Evolutionary conservation across 2,888 invertebrate genomes (phyloP), one percentile per base, ranked within the genome.

Genomic region (Sussaba pulchella): DNA sequence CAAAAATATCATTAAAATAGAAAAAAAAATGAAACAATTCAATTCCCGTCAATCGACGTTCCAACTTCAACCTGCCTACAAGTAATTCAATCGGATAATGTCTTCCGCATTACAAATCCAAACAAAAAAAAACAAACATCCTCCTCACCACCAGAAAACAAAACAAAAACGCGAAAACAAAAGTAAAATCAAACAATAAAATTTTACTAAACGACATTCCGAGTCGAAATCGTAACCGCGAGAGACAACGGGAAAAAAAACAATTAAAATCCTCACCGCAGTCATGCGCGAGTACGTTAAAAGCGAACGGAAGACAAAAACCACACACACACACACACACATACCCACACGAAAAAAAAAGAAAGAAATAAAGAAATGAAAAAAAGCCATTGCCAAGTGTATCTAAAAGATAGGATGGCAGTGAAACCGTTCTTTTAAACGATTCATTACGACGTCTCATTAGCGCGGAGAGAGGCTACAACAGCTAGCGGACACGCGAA

Each of bases 381-480:
- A 21, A 36, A 39, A 14, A 26, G 12, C n/a, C 59, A 54, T 54
- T 31, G 57, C 17, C 57, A 31, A 17, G 21, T 10, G 31, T 17
- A 9, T 14, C n/a, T 14, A 21, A 14, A 24, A 31, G 31, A 10
- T 17, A 36, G 21, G 41, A 41, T 57, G 80, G 47, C 76, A 80
- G 80, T 80, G 80, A 80, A 80, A 76, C 71, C 69, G 80, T 72
- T 72, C 61, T 50, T 61, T 61, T 57, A 52, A 72, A 72, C 76
- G 80, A 76, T 72, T 80, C 76, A 76, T 63, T 69, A 76, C 67
- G 41, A 61, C 47, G 63, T 41, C 81, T 81, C 69, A 72, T 81
- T 77, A 72, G 76, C 50, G 64, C 63, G 47, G 36, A 76, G 41
- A 54, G 12, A 26, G 12, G 61, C 24, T 39, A 21, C 6, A 17